These are phyloP conservation scores for Apis cerana DNA, from an alignment of 1,140 invertebrate species.

Conservation along the genomic window DNA sequence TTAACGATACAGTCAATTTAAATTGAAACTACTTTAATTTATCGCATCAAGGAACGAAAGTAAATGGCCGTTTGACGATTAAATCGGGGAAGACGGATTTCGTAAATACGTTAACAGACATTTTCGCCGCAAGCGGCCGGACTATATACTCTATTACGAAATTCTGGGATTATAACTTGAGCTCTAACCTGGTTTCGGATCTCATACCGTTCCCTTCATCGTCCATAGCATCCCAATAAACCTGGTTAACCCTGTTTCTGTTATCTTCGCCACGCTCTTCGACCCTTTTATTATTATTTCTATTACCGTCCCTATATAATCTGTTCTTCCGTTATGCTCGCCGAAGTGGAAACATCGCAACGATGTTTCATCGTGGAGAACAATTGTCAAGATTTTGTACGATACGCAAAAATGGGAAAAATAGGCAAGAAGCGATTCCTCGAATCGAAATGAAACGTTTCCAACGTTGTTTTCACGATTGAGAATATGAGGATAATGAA, in stretches of 20 bases:
- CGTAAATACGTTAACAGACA: constrained; percentile 18
- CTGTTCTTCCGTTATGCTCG: neutral
- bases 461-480: too few species aligned
- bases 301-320: neutral
- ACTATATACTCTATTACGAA: constrained; percentile 16
- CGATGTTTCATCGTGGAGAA: neutral
- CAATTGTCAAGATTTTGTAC: too few species aligned
- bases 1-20: neutral
- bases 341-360: neutral
- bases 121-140: neutral
- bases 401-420: too few species aligned
- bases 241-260: constrained; percentile 20
- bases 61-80: constrained; percentile 10
- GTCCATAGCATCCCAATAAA: constrained; percentile 8
- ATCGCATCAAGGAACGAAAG: neutral
- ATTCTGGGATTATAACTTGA: constrained; percentile 29
- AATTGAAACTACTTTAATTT: neutral
- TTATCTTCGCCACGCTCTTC: constrained; percentile 5
- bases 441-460: too few species aligned
- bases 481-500: too few species aligned
- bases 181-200: constrained; percentile 17
- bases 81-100: constrained; percentile 11
- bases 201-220: neutral
- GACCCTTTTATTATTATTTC: neutral
- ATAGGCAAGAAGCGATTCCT: too few species aligned